Percentiles rank a stretch among this genome's conserved stretches.
phyloP scores from a whole-genome alignment of 2,113 vertebrate genomes.

The Neodon shergylaensis region DNA sequence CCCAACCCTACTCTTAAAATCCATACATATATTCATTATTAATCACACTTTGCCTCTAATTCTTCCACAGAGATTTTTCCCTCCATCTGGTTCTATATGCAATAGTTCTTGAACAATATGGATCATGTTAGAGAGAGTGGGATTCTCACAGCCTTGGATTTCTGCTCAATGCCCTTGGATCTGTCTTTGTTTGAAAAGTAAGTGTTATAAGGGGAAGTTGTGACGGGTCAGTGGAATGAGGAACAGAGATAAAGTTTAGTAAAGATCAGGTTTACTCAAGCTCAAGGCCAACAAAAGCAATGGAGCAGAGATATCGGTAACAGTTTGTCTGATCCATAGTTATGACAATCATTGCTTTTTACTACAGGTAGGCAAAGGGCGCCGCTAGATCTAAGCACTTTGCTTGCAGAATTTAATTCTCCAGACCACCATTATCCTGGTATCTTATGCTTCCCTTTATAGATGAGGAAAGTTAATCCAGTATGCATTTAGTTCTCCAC shows the following conservation, averaged over 20 bases:
- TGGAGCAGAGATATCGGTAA: not conserved
- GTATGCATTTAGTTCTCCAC: not conserved
- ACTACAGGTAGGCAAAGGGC: not conserved
- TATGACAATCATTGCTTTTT: not conserved
- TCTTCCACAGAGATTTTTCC: conserved; percentile 17
- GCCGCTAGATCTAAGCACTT: not conserved
- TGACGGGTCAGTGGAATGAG: not conserved
- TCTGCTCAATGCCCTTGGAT: not conserved
- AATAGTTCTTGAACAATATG: not conserved
- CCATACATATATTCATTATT: conserved; percentile 76
- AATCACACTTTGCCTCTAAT: conserved; percentile 65
- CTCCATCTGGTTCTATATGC: not conserved
- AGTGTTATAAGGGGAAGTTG: not conserved
- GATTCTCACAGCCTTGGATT: not conserved
- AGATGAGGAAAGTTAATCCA: not conserved
- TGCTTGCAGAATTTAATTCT: not conserved
- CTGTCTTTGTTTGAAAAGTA: not conserved
- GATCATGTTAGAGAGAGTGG: not conserved
- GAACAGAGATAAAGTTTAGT: not conserved
- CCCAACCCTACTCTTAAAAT: conserved; percentile 72
- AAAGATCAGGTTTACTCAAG: not conserved
- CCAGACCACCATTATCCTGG: not conserved
- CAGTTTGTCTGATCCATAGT: not conserved
- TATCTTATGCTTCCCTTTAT: not conserved
- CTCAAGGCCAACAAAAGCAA: not conserved